Base-by-base conservation (phyloP, 2,888 invertebrate species). In the Tiliacea aurago region DNA sequence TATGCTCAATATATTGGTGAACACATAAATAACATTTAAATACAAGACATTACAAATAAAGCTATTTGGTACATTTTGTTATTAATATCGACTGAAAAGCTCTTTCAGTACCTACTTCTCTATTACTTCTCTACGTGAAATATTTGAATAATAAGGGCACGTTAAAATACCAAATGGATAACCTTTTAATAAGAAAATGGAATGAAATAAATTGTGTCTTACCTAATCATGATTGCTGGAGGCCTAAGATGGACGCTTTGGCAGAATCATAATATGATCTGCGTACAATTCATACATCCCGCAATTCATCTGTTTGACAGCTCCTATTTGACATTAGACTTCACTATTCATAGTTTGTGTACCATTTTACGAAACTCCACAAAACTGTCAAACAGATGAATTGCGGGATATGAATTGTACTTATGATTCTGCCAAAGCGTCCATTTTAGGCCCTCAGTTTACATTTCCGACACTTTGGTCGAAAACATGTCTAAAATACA, bases 51-150 rank as follows among this genome's bases (percentile, higher is more conserved):
- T 74, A 84, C 58, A 82, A 84, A 65, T 68, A 69, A 68, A 81
- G 66, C 74, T 81, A 83, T 83, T 85, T 84, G 82, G 84, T 85
- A 84, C 78, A 68, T 69, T 78, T 77, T 76, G 61, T 78, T 65
- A 74, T 62, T 59, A 28, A 1, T 28, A 76, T 58, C 64, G 66
- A 63, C 73, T 63, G 76, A 73, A 51, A 65, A 62, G n/a, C 18
- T 33, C 45, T 65, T 47, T 37, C 49, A 70, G 71, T 66, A 37
- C 33, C 37, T 41, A 41, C 41, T 69, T 70, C 45, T 11, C 28
- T 45, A n/a, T 37, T 55, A 33, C 37, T 63, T 68, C 49, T 69
- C 59, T 55, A 67, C 23, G 10, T 65, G 33, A 51, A 65, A 68
- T 61, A 69, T 67, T 74, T 59, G 18, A 43, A 55, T 61, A 73